Evolutionary conservation across 2,797 vertebrate species (phyloP).

Genomic region (Anguilla megastoma): DNA sequence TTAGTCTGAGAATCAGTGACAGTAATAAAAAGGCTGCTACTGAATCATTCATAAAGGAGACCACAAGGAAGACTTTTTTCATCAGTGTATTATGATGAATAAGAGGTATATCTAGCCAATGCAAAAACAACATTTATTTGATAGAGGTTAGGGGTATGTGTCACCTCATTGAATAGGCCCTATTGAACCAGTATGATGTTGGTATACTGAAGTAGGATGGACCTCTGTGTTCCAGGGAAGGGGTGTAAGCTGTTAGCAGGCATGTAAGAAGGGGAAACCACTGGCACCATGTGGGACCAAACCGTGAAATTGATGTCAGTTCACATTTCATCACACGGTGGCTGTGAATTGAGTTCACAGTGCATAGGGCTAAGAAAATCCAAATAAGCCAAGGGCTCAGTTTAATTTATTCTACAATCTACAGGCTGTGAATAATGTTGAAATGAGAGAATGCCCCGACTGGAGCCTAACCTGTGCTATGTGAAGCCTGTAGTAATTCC

Average conservation of each 20-base stretch:
- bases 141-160: slow-evolving; percentile 68
- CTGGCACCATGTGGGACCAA: slow-evolving; percentile 75
- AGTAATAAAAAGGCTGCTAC: too few relatives aligned
- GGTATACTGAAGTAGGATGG: slow-evolving; percentile 72
- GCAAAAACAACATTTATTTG: slow-evolving; percentile 85
- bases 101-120: background rate
- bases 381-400: slow-evolving; percentile 85
- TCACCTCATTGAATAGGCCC: slow-evolving; percentile 74
- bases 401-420: slow-evolving; percentile 84
- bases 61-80: background rate
- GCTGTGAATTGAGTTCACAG: slow-evolving; percentile 73
- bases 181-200: slow-evolving; percentile 78
- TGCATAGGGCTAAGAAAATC: slow-evolving; percentile 81
- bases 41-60: too few relatives aligned
- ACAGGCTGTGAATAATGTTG: slow-evolving; percentile 68
- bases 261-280: slow-evolving; percentile 74
- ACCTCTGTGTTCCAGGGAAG: slow-evolving; percentile 65
- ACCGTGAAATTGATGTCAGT: slow-evolving; percentile 85
- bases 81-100: background rate
- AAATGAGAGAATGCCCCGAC: slow-evolving; percentile 22
- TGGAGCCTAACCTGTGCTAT: background rate
- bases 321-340: slow-evolving; percentile 82
- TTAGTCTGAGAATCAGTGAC: too few relatives aligned
- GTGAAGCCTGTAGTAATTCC: background rate
- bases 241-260: slow-evolving; percentile 69